Evolutionary conservation across 2,797 vertebrate species (phyloP).

Genomic region (Hemibagrus guttatus): DNA sequence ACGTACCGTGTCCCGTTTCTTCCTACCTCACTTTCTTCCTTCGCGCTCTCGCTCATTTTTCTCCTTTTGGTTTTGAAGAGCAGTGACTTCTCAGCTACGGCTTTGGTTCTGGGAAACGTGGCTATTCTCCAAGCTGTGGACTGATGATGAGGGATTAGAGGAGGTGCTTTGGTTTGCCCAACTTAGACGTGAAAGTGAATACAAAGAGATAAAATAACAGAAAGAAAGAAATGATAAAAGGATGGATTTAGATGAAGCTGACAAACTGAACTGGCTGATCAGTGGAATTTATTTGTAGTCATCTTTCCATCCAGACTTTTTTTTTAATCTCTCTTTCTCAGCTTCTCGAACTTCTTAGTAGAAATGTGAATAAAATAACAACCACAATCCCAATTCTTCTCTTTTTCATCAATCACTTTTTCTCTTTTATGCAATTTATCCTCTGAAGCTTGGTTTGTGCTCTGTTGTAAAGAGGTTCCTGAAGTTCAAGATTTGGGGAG

Average conservation of each 20-base stretch:
- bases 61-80: constrained; percentile 60
- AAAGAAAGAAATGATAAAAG: constrained; percentile 3
- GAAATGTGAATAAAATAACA: neutral
- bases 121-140: constrained; percentile 19
- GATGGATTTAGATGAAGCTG: neutral
- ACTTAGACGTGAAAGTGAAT: neutral
- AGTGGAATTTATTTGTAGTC: neutral
- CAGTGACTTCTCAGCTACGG: constrained; percentile 42
- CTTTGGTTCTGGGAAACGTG: constrained; percentile 52
- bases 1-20: constrained; percentile 39
- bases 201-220: constrained; percentile 41
- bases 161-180: constrained; percentile 69
- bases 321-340: neutral
- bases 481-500: neutral
- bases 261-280: neutral
- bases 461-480: neutral
- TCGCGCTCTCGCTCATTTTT: neutral
- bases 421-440: no score
- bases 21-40: constrained; percentile 11
- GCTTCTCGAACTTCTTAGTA: neutral
- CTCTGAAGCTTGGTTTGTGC: neutral
- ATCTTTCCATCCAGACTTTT: neutral
- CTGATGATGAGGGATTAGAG: neutral
- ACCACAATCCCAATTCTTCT: constrained; percentile 6
- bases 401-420: neutral